Base-by-base conservation (phyloP, 1,140 invertebrate species). In the Ladona fulva region DNA sequence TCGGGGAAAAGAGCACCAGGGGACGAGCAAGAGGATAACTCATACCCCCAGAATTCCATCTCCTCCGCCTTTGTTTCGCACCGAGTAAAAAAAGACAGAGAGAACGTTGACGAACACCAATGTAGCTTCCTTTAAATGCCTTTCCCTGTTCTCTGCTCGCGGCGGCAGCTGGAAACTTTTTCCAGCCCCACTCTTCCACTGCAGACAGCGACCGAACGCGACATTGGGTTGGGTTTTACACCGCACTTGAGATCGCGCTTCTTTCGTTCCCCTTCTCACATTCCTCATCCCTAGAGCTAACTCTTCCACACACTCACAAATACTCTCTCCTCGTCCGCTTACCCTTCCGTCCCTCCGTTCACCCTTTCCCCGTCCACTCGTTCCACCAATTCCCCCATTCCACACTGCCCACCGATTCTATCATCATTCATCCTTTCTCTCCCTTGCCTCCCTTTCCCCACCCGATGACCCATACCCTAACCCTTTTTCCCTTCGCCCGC, bases 91-190 rank as follows among this genome's bases (percentile, higher is more conserved):
- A 52, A 52, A 19, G 44, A 52, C 10, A 22, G 12, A 66, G 14
- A 66, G 14, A 66, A 66, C 16, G 52, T 16, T 66, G 52, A 66
- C 52, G 52, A 66, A 66, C 52, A 12, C 52, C 52, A 22, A 66
- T 66, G 52, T 66, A 66, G 52, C 52, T 66, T 66, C 52, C 52
- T 66, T 66, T 66, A 66, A 66, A 66, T 66, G 52, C 52, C 52
- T 66, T 66, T 66, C 12, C 5, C 52, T 66, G 52, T 66, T 66
- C n/a, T 22, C 3, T 66, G 1, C 52, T 66, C 52, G 16, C 52
- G 52, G n/a, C 52, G 52, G 29, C 29, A 37, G 52, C 3, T 66
- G 52, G n/a, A 12, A 66, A 66, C 52, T 66, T 66, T 22, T 22
- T 66, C 52, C 19, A 10, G 10, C 44, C 44, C 44, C 52, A 66